phyloP scores from a whole-genome alignment of 1,140 invertebrate species.

The Drosophila auraria region DNA sequence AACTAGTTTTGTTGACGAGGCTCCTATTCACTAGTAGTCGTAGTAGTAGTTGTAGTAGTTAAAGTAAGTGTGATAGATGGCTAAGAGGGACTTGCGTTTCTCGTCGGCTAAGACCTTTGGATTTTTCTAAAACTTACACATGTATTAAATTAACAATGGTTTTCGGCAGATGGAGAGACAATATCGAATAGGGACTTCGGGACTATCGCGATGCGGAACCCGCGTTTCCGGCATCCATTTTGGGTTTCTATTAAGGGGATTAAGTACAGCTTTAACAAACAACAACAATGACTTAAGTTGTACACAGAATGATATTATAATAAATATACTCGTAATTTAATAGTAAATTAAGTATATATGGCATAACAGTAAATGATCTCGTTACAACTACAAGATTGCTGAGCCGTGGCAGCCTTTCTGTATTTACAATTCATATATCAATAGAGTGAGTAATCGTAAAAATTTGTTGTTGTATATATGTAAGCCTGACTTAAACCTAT shows the following conservation, averaged over 20 bases:
- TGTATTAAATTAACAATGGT: slow-evolving; percentile 81
- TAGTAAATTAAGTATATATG: slow-evolving; percentile 59
- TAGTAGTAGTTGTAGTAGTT: slow-evolving; percentile 15
- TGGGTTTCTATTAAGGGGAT: slow-evolving; percentile 22
- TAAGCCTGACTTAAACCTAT: slow-evolving; percentile 69
- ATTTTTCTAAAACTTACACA: slow-evolving; percentile 67
- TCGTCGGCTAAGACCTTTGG: slow-evolving; percentile 40
- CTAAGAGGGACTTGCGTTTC: slow-evolving; percentile 25
- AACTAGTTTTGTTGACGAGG: slow-evolving; percentile 54
- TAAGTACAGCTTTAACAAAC: slow-evolving; percentile 82
- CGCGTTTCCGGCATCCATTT: slow-evolving; percentile 1
- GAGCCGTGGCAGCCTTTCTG: slow-evolving; percentile 74
- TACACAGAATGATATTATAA: slow-evolving; percentile 60
- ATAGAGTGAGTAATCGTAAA: slow-evolving; percentile 60
- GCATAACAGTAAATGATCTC: slow-evolving; percentile 72
- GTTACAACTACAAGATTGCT: slow-evolving; percentile 76
- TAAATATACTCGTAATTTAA: slow-evolving; percentile 48
- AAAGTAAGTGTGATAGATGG: slow-evolving; percentile 21
- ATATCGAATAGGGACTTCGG: slow-evolving; percentile 20
- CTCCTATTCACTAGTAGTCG: slow-evolving; percentile 24
- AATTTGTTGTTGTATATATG: slow-evolving; percentile 54
- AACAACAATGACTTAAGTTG: slow-evolving; percentile 73
- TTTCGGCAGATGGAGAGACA: slow-evolving; percentile 68
- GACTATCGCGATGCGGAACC: slow-evolving; percentile 7
- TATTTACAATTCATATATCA: slow-evolving; percentile 74